Evolutionary conservation across 2,113 vertebrate genomes (phyloP).

Genomic region (Leiothrix lutea): DNA sequence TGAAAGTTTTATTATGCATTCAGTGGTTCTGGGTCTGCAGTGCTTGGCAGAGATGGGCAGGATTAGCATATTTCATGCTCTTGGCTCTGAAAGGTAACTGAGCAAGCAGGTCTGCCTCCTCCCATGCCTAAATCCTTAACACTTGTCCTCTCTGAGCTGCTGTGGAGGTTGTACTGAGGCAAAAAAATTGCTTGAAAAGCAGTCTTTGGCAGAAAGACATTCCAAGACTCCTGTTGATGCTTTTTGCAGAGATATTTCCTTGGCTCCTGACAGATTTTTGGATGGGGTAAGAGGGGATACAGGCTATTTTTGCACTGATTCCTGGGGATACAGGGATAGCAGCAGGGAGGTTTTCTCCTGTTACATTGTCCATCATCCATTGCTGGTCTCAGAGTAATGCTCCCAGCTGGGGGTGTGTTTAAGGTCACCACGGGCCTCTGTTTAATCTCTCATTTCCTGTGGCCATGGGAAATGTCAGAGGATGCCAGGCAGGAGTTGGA

Average conservation of each 20-base stretch:
- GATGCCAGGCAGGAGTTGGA: not conserved
- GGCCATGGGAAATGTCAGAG: not conserved
- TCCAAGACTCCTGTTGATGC: not conserved
- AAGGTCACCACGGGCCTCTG: not conserved
- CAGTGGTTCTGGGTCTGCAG: not conserved
- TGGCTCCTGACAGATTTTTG: not conserved
- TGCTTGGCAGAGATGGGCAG: not conserved
- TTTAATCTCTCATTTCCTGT: not conserved
- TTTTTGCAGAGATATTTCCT: not conserved
- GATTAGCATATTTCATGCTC: slow-evolving; percentile 8
- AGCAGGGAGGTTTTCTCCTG: fast-evolving
- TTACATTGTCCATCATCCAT: fast-evolving
- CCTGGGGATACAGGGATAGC: not conserved
- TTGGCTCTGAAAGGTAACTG: not conserved
- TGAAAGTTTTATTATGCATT: slow-evolving; percentile 22
- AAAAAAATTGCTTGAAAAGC: not conserved
- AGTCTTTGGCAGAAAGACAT: not conserved
- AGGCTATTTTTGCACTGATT: not conserved
- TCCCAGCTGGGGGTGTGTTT: not conserved
- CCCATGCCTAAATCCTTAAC: not conserved
- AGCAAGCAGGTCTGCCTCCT: slow-evolving; percentile 9
- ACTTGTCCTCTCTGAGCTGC: not conserved
- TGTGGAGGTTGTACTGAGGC: not conserved
- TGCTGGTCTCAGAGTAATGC: not conserved
- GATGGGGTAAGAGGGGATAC: not conserved